Evolutionary conservation across 2,797 vertebrate species (phyloP).

Genomic region (Thaleichthys pacificus): DNA sequence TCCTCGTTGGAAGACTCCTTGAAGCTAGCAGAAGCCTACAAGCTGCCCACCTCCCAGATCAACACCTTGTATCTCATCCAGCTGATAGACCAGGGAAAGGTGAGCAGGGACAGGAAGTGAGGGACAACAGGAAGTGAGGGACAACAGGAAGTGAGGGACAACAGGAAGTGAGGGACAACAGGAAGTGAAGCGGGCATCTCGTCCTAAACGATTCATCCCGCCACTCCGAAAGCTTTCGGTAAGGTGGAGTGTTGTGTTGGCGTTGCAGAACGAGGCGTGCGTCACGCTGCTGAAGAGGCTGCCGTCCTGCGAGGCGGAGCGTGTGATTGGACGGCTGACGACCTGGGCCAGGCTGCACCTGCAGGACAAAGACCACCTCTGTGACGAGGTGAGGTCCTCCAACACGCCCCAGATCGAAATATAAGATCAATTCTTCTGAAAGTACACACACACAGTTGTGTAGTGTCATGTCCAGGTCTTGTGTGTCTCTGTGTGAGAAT

Average conservation of each 20-base stretch:
- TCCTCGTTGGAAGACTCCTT: slow-evolving; percentile 88
- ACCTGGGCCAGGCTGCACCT: slow-evolving; percentile 83
- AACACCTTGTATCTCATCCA: slow-evolving; percentile 82
- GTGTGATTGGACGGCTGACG: slow-evolving; percentile 80
- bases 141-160: not conserved
- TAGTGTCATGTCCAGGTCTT: not conserved
- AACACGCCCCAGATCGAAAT: too few relatives aligned
- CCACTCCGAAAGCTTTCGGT: not conserved
- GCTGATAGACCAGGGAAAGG: slow-evolving; percentile 81
- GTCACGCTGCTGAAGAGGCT: slow-evolving; percentile 80
- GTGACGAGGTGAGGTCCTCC: slow-evolving; percentile 77
- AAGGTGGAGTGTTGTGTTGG: not conserved
- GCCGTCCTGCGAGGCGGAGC: slow-evolving; percentile 71
- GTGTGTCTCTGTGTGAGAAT: not conserved
- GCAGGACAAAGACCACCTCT: slow-evolving; percentile 76
- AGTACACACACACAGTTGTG: not conserved
- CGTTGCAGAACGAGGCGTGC: slow-evolving; percentile 80
- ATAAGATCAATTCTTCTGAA: not conserved
- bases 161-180: not conserved
- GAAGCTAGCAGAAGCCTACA: slow-evolving; percentile 83
- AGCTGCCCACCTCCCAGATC: slow-evolving; percentile 81
- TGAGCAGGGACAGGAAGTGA: slow-evolving; percentile 39
- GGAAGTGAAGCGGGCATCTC: too few relatives aligned
- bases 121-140: too few relatives aligned
- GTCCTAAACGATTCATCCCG: too few relatives aligned